These are phyloP conservation scores for Cyclophora albipunctata DNA, from an alignment of 2,888 invertebrate genomes.

Conservation along the genomic window DNA sequence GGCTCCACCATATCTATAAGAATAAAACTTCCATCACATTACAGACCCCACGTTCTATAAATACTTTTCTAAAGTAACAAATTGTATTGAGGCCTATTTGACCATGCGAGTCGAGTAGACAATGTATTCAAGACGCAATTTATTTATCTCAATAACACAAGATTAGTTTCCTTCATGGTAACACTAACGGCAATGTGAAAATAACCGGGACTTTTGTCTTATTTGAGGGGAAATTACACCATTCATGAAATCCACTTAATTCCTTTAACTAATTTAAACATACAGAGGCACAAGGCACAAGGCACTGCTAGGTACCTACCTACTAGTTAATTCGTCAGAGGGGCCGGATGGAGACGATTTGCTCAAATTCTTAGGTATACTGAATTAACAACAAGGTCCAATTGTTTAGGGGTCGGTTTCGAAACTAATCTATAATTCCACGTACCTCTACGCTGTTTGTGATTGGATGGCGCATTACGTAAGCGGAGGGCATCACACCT, in stretches of 20 bases:
- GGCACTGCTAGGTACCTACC: slow-evolving; percentile 35
- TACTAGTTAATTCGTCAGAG: slow-evolving; percentile 60
- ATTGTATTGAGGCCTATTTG: slow-evolving; percentile 8
- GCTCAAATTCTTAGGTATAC: slow-evolving; percentile 69
- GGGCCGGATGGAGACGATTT: slow-evolving; percentile 72
- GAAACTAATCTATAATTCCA: slow-evolving; percentile 27
- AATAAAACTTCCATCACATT: slow-evolving; percentile 1
- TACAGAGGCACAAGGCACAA: slow-evolving; percentile 43
- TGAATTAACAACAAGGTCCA: slow-evolving; percentile 47
- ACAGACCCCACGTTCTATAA: slow-evolving; percentile 7
- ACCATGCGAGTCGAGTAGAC: slow-evolving; percentile 11
- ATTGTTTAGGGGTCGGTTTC: slow-evolving; percentile 45
- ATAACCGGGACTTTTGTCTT: background rate
- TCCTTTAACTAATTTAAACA: slow-evolving; percentile 61
- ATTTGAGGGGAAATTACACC: slow-evolving; percentile 27
- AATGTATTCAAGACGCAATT: slow-evolving; percentile 20
- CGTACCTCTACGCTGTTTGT: slow-evolving; percentile 81
- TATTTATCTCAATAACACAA: slow-evolving; percentile 18
- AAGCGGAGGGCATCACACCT: slow-evolving; percentile 83
- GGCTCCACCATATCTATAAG: slow-evolving; percentile 86
- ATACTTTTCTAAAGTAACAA: slow-evolving; percentile 2
- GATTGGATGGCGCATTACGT: slow-evolving; percentile 83
- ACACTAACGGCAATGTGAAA: background rate
- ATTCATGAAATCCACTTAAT: slow-evolving; percentile 61
- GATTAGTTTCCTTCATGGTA: slow-evolving; percentile 9